A percentile compares a stretch with the other conserved stretches of the same genome.
These are phyloP conservation scores for Acanthoscelides obtectus DNA, from an alignment of 2,888 invertebrate genomes.

Conservation along the genomic window DNA sequence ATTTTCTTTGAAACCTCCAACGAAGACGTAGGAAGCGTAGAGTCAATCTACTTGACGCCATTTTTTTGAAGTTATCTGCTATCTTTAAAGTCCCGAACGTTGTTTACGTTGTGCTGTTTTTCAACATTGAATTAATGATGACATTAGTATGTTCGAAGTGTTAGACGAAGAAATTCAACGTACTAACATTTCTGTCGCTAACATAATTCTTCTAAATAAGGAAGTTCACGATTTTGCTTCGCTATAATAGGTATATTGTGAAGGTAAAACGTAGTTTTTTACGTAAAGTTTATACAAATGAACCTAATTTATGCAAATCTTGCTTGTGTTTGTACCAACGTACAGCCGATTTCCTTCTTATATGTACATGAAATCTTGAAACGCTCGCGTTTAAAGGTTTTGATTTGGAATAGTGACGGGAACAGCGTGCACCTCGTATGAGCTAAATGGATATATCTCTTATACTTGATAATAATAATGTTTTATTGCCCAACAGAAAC, in stretches of 20 bases:
- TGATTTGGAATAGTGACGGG: no score
- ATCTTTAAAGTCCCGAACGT: neutral
- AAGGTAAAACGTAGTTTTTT: neutral
- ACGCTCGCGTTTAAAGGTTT: neutral
- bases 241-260: neutral
- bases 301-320: neutral
- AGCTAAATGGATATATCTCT: no score
- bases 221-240: neutral
- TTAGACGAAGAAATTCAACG: neutral
- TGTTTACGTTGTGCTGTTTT: neutral
- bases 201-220: slow-evolving; percentile 1
- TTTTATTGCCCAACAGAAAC: no score
- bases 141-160: neutral
- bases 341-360: neutral
- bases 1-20: no score
- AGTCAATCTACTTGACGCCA: no score
- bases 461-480: no score
- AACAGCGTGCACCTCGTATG: no score
- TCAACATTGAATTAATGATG: neutral
- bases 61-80: no score
- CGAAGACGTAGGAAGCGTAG: no score
- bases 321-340: neutral
- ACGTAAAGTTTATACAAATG: neutral
- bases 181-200: neutral
- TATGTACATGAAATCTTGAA: neutral